phyloP scores from a whole-genome alignment of 2,888 invertebrate species.

The Griposia aprilina region DNA sequence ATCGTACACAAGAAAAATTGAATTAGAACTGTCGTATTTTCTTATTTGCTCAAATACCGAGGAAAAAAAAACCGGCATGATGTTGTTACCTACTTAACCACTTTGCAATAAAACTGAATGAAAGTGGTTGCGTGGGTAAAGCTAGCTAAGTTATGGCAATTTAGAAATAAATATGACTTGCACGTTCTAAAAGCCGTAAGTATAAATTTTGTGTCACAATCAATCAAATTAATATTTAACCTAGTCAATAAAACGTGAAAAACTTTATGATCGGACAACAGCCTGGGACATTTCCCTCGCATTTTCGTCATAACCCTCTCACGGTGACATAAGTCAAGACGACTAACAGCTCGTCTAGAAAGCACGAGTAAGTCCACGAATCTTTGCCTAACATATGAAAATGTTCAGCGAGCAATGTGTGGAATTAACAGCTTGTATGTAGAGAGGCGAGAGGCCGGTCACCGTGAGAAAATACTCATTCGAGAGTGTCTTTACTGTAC shows the following conservation, averaged over 20 bases:
- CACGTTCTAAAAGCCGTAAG: not conserved
- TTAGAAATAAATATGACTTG: not conserved
- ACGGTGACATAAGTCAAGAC: conserved; percentile 56
- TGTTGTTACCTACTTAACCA: not conserved
- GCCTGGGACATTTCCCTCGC: conserved; percentile 22
- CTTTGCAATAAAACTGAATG: not conserved
- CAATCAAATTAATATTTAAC: not conserved
- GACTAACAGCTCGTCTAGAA: conserved; percentile 53
- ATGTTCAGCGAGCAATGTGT: conserved; percentile 63
- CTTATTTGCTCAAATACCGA: not conserved
- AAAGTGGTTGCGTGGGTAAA: not conserved
- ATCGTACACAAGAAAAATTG: not conserved
- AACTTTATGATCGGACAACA: not conserved
- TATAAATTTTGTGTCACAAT: not conserved
- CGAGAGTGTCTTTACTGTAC: conserved; percentile 76
- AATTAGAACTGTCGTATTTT: not conserved
- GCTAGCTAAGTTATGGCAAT: not conserved
- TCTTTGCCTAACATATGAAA: conserved; percentile 60
- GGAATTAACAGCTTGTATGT: conserved; percentile 69
- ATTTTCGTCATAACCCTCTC: conserved; percentile 41
- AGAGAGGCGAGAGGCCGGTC: conserved; percentile 68
- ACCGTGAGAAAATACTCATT: conserved; percentile 84
- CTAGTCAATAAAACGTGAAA: not conserved
- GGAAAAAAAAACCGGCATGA: not conserved
- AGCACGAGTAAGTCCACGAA: conserved; percentile 54